phyloP scores from a whole-genome alignment of 2,113 vertebrate species.

The Athene noctua region DNA sequence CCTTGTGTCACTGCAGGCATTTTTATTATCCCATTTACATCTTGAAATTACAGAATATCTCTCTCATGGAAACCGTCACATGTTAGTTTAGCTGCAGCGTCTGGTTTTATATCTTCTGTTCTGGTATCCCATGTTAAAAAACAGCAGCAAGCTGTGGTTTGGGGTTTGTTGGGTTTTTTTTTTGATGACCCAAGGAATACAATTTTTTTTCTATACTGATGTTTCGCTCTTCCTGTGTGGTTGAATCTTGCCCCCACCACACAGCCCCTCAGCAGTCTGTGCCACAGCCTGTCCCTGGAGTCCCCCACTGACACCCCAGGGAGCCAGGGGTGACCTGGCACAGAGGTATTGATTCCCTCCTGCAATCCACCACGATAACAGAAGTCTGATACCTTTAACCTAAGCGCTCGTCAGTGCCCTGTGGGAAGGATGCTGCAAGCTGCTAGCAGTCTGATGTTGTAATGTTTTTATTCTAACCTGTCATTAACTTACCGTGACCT shows the following conservation, averaged over 20 bases:
- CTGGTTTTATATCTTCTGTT: neutral
- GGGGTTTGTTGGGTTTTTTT: neutral
- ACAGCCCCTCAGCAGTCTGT: neutral
- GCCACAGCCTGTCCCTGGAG: neutral
- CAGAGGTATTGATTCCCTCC: neutral
- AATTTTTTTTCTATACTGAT: neutral
- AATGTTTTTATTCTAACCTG: neutral
- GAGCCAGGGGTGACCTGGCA: neutral
- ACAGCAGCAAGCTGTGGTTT: neutral
- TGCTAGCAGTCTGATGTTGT: neutral
- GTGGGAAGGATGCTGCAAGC: neutral
- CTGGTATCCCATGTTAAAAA: neutral
- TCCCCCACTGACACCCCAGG: neutral
- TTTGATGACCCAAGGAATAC: neutral
- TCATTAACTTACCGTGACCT: neutral
- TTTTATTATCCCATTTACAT: neutral
- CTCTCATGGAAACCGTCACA: neutral
- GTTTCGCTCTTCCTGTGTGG: neutral
- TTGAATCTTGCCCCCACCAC: neutral
- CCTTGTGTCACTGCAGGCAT: neutral
- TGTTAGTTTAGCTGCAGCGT: neutral
- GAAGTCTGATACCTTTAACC: neutral
- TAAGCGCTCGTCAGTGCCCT: neutral
- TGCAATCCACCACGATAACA: neutral
- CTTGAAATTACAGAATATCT: neutral